These are phyloP conservation scores for Malachius bipustulatus DNA, from an alignment of 2,888 invertebrate species.

Conservation along the genomic window DNA sequence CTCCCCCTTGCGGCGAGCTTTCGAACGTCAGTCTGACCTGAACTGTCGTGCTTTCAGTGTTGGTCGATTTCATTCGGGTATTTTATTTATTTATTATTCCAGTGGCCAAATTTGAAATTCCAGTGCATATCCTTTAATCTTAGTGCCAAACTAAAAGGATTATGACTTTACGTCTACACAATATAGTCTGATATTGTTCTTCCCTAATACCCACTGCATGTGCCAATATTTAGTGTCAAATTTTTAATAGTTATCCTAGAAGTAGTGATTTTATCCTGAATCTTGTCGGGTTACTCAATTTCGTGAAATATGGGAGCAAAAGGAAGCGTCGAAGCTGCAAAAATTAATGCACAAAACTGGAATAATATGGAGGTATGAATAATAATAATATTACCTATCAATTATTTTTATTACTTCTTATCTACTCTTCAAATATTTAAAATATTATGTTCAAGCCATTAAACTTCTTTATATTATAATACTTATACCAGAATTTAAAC, in stretches of 20 bases:
- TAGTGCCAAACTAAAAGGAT: constrained; percentile 8
- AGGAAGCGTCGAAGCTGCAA: constrained; percentile 71
- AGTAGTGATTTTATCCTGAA: constrained; percentile 1
- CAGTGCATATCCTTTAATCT: constrained; percentile 3
- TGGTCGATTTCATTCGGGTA: neutral
- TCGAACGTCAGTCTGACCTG: constrained; percentile 35
- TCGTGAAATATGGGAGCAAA: constrained; percentile 59
- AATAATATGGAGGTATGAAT: constrained; percentile 65
- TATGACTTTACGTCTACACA: constrained; percentile 1
- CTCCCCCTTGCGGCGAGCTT: constrained; percentile 31
- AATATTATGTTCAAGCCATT: too few relatives aligned
- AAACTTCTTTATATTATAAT: too few relatives aligned
- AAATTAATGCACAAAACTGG: constrained; percentile 72
- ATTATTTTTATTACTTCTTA: too few relatives aligned
- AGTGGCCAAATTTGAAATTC: neutral
- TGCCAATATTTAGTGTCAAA: constrained; percentile 20
- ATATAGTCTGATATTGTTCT: neutral
- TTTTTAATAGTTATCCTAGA: constrained; percentile 14
- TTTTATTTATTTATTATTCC: neutral
- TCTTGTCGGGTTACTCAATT: too few relatives aligned
- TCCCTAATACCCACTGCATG: too few relatives aligned
- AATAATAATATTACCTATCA: too few relatives aligned
- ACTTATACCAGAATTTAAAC: too few relatives aligned
- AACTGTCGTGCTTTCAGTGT: constrained; percentile 26
- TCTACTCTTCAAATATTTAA: too few relatives aligned